These are phyloP conservation scores for Hyperoplus immaculatus DNA, from an alignment of 2,797 vertebrate species.

Conservation along the genomic window DNA sequence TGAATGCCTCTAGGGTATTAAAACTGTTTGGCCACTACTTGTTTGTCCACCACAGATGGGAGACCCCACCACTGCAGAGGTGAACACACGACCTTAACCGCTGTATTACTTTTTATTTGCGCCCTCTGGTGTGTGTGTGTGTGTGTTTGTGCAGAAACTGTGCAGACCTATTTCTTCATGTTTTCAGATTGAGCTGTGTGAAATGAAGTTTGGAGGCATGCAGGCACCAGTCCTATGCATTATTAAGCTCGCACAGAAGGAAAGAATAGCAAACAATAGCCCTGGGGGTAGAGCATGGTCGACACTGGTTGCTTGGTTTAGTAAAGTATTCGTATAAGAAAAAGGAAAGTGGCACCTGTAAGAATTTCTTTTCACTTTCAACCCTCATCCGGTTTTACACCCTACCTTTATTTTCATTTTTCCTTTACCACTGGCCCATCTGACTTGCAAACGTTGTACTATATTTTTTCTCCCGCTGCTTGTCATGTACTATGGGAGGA, in stretches of 20 bases:
- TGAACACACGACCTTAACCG: constrained; percentile 7
- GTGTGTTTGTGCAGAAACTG: background rate
- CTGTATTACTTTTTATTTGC: constrained; percentile 4
- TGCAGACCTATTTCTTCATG: constrained; percentile 27
- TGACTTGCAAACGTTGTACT: background rate
- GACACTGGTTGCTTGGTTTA: constrained; percentile 45
- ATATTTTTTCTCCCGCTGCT: background rate
- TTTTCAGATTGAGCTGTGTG: constrained; percentile 60
- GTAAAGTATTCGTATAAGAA: background rate
- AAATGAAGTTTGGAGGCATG: constrained; percentile 48
- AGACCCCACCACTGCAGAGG: background rate
- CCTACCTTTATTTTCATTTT: background rate
- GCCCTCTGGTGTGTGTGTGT: constrained; percentile 1
- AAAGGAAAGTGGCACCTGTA: too few relatives aligned
- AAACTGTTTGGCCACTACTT: background rate
- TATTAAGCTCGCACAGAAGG: constrained; percentile 63
- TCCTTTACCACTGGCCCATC: background rate
- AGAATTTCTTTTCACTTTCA: constrained; percentile 16
- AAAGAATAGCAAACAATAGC: constrained; percentile 62
- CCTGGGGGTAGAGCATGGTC: constrained; percentile 50
- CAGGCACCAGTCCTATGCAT: constrained; percentile 55
- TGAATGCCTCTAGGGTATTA: background rate
- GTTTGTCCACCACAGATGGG: background rate
- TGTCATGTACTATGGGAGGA: background rate
- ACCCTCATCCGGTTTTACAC: background rate